Percentiles rank a stretch among this genome's conserved stretches.
Conservation (phyloP, 2,797 vertebrate species). For the Anableps anableps region DNA sequence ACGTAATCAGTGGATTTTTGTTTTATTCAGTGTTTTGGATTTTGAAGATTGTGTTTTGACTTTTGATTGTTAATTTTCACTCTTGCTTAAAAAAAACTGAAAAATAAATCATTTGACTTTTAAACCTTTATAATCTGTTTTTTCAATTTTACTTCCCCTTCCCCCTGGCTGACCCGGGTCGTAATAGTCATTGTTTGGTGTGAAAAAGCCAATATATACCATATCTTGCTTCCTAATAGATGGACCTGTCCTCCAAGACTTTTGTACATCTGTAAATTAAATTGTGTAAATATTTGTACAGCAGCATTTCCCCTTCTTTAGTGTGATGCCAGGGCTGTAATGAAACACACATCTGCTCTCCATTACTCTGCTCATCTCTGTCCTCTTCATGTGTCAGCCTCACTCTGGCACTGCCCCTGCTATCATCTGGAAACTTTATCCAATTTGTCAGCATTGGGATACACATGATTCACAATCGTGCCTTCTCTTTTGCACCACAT, state of each 20-base stretch:
- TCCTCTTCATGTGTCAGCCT: conserved; percentile 62
- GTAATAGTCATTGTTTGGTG: not conserved
- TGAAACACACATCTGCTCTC: conserved; percentile 64
- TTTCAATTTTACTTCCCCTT: too few relatives aligned
- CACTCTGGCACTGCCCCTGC: conserved; percentile 52
- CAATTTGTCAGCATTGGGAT: conserved; percentile 72
- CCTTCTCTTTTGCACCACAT: conserved; percentile 28
- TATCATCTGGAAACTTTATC: conserved; percentile 60
- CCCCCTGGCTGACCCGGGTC: too few relatives aligned
- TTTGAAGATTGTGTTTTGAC: too few relatives aligned
- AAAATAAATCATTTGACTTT: too few relatives aligned
- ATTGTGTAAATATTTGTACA: not conserved
- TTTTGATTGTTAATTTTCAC: too few relatives aligned
- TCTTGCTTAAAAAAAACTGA: too few relatives aligned
- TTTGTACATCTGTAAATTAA: not conserved
- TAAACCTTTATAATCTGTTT: too few relatives aligned
- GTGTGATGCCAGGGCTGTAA: conserved; percentile 43
- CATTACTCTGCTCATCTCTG: conserved; percentile 34
- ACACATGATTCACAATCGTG: conserved; percentile 43
- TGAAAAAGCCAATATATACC: not conserved
- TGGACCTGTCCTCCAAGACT: not conserved
- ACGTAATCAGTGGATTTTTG: too few relatives aligned
- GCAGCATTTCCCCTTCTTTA: conserved; percentile 42
- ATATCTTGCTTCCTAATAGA: not conserved
- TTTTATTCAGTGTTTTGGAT: too few relatives aligned